phyloP scores from a whole-genome alignment of 2,797 vertebrate genomes.

The Amblyopsis hoosieri region DNA sequence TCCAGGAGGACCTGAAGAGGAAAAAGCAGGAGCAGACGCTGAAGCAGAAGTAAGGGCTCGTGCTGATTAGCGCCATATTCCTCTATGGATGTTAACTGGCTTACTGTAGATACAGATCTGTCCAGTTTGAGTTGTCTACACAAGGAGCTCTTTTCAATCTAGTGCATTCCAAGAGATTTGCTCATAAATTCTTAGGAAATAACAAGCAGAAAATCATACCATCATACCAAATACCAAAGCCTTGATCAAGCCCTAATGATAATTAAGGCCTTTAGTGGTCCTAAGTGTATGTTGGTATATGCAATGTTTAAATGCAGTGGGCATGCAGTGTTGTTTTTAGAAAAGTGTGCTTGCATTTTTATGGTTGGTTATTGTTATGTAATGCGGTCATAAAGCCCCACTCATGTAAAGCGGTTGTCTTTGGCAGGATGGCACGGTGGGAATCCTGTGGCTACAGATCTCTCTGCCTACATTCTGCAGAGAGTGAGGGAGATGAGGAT shows the following conservation, averaged over 20 bases:
- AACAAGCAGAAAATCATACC: too few species aligned
- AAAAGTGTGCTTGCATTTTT: too few species aligned
- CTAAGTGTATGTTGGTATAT: background rate
- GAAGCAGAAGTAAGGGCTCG: slow-evolving; percentile 82
- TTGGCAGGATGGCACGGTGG: slow-evolving; percentile 88
- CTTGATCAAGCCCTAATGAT: too few species aligned
- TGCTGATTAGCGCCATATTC: background rate
- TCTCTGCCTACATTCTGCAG: slow-evolving; percentile 77
- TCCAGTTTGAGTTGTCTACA: background rate
- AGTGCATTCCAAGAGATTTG: background rate
- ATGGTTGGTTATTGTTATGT: background rate
- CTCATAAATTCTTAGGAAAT: too few species aligned
- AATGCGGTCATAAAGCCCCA: too few species aligned
- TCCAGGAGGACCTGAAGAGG: slow-evolving; percentile 76
- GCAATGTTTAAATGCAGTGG: background rate
- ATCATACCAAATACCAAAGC: too few species aligned
- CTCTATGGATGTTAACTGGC: background rate
- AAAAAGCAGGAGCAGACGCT: slow-evolving; percentile 80
- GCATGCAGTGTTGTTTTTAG: too few species aligned
- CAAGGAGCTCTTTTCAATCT: background rate
- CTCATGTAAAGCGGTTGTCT: background rate
- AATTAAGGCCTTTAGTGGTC: too few species aligned
- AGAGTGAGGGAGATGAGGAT: slow-evolving; percentile 77
- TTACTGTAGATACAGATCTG: too few species aligned
- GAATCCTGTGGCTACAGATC: slow-evolving; percentile 84